Conservation (phyloP, 2,797 vertebrate species). For the Rousettus madagascariensis region DNA sequence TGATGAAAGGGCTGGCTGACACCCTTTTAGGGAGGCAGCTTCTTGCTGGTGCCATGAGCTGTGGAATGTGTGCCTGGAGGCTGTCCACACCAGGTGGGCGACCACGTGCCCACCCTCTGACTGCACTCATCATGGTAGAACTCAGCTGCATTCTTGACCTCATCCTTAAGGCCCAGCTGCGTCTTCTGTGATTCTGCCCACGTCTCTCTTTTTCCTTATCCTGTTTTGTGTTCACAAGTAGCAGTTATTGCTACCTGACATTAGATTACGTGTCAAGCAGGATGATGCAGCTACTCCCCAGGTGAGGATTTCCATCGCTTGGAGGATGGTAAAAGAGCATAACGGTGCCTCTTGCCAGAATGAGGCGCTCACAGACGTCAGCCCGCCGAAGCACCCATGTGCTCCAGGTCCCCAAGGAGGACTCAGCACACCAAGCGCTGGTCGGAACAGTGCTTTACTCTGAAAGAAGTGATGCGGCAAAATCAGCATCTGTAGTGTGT, state of each 20-base stretch:
- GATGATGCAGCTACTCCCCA: background rate
- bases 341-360: rapidly evolving
- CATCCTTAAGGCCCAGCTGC: background rate
- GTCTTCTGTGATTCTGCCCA: background rate
- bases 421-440: background rate
- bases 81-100: background rate
- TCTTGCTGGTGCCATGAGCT: background rate
- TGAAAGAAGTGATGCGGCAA: background rate
- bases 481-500: background rate
- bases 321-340: background rate
- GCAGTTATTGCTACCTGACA: background rate
- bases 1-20: background rate
- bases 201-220: background rate
- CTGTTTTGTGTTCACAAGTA: background rate
- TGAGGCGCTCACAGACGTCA: background rate
- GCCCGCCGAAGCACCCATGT: rapidly evolving
- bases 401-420: background rate
- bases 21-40: background rate
- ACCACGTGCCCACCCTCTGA: rapidly evolving
- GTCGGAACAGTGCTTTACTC: background rate
- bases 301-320: background rate
- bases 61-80: background rate
- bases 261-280: background rate
- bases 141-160: background rate
- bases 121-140: background rate